phyloP scores from a whole-genome alignment of 2,113 vertebrate species.

The Scalopus aquaticus region DNA sequence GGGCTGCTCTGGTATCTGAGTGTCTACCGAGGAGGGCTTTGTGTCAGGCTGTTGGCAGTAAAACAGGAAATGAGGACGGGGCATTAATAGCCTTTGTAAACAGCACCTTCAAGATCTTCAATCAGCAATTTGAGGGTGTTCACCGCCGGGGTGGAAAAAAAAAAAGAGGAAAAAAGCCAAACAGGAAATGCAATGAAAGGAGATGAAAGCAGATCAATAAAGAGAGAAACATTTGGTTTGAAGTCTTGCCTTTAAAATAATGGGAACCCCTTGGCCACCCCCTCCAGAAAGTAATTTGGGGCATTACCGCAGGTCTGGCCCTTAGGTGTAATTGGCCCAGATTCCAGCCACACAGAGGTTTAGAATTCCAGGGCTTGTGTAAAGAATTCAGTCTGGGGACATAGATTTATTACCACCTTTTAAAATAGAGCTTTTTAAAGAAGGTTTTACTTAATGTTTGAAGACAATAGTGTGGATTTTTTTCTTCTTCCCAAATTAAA shows the following conservation, averaged over 20 bases:
- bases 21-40: constrained; percentile 67
- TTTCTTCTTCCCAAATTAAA: constrained; percentile 15
- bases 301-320: constrained; percentile 67
- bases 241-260: constrained; percentile 79
- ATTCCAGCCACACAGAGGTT: constrained; percentile 67
- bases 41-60: constrained; percentile 64
- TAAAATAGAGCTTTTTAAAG: constrained; percentile 35
- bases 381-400: constrained; percentile 47
- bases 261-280: neutral
- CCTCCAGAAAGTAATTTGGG: constrained; percentile 76
- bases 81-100: constrained; percentile 79
- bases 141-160: constrained; percentile 62
- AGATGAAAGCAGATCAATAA: constrained; percentile 83
- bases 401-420: constrained; percentile 60
- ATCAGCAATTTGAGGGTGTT: constrained; percentile 77
- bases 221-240: constrained; percentile 79
- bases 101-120: constrained; percentile 78
- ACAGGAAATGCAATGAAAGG: constrained; percentile 80
- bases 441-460: constrained; percentile 33
- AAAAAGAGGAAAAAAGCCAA: constrained; percentile 64
- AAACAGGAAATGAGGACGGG: constrained; percentile 78
- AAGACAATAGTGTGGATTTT: neutral
- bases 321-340: constrained; percentile 72
- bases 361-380: constrained; percentile 65
- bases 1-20: constrained; percentile 59